Percentiles rank a stretch among this genome's conserved stretches.
Conservation (phyloP, 2,888 invertebrate genomes). For the Aporophyla nigra region DNA sequence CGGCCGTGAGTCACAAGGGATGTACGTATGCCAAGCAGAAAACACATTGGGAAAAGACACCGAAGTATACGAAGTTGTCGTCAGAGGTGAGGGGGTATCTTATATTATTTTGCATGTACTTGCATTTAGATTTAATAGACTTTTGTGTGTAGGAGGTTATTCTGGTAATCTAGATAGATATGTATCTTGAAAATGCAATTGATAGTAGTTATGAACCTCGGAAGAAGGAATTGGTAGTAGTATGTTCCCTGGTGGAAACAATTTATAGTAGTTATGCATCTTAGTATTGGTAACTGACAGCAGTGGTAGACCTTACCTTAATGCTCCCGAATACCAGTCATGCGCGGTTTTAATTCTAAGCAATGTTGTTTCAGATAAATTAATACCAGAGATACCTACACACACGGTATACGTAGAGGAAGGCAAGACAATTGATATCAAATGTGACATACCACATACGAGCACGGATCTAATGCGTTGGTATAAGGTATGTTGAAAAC, state of each 20-base stretch:
- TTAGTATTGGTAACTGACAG: background rate
- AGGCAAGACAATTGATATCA: conserved; percentile 63
- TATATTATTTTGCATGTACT: background rate
- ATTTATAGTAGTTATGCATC: background rate
- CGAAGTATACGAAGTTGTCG: conserved; percentile 68
- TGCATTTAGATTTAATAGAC: background rate
- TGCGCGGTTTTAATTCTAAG: background rate
- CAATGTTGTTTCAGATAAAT: conserved; percentile 68
- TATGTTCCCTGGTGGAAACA: too few species aligned
- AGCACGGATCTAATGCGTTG: conserved; percentile 72
- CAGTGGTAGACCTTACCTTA: background rate
- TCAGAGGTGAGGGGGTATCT: conserved; percentile 70
- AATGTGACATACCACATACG: conserved; percentile 71
- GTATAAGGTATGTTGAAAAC: conserved; percentile 75
- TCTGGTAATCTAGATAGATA: background rate
- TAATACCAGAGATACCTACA: conserved; percentile 46
- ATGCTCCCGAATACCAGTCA: background rate
- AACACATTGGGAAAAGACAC: conserved; percentile 70
- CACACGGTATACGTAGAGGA: conserved; percentile 59
- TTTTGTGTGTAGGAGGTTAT: background rate
- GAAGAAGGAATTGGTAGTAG: background rate
- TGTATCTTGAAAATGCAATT: background rate
- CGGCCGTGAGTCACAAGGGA: conserved; percentile 64
- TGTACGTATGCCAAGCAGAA: conserved; percentile 74
- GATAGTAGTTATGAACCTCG: background rate